Evolutionary conservation across 2,888 invertebrate genomes (phyloP).

Genomic region (Halocaridina rubra): DNA sequence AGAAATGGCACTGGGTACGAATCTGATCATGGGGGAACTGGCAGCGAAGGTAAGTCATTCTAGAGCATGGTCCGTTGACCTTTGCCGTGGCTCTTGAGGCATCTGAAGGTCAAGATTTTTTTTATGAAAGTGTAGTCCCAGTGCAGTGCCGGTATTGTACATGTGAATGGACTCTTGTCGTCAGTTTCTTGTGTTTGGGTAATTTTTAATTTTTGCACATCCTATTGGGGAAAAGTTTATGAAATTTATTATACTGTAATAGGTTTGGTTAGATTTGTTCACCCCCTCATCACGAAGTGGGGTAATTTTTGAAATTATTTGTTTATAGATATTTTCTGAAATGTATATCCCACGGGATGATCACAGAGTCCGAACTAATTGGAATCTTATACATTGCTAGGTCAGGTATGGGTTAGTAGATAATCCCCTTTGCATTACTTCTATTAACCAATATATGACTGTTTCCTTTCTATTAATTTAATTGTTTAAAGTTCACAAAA

Average conservation of each 20-base stretch:
- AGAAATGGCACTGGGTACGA: slow-evolving; percentile 17
- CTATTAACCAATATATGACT: no score
- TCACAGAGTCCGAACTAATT: no score
- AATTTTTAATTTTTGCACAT: no score
- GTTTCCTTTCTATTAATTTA: no score
- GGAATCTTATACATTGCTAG: no score
- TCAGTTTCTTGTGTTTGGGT: not conserved
- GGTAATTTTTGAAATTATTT: no score
- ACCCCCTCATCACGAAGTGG: not conserved
- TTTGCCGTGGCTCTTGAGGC: not conserved
- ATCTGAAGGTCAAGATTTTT: not conserved
- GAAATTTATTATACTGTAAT: not conserved
- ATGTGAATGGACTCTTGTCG: not conserved
- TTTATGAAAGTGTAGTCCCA: not conserved
- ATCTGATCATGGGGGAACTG: not conserved
- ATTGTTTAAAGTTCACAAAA: no score
- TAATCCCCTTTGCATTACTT: no score
- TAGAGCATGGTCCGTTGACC: not conserved
- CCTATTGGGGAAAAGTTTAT: not conserved
- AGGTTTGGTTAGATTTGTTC: not conserved
- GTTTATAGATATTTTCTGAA: no score
- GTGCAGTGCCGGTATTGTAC: not conserved
- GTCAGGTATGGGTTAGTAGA: no score
- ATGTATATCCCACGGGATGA: no score
- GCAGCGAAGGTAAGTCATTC: not conserved